Conservation (phyloP, 1,140 invertebrate species). For the Carcinoscorpius rotundicauda region DNA sequence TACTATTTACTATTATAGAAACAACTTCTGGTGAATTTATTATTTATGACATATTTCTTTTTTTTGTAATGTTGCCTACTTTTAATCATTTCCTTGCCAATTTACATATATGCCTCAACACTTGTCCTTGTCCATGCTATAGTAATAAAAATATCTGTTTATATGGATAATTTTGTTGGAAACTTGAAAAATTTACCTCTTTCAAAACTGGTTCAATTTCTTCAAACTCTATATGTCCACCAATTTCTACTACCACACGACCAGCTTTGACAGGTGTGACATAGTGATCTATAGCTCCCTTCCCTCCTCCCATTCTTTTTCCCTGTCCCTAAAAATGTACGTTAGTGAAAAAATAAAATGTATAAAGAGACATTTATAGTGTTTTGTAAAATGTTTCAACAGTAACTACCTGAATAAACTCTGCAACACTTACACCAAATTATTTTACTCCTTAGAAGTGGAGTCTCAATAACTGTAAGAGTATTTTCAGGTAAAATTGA, state of each 20-base stretch:
- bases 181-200: constrained; percentile 15
- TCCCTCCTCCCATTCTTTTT: constrained; percentile 87
- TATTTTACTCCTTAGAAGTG: no score
- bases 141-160: constrained; percentile 1
- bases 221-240: constrained; percentile 71
- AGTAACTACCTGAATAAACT: no score
- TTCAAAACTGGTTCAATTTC: constrained; percentile 49
- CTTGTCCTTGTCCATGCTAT: not conserved
- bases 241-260: constrained; percentile 89
- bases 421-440: no score
- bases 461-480: no score
- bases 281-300: constrained; percentile 91
- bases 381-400: no score
- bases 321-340: constrained; percentile 52
- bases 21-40: no score
- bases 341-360: no score
- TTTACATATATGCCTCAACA: constrained; percentile 1
- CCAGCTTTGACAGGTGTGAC: constrained; percentile 81
- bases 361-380: no score
- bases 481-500: no score
- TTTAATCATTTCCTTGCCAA: not conserved
- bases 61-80: no score
- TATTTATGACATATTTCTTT: no score
- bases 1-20: no score
- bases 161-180: not conserved